Evolutionary conservation across 2,888 invertebrate genomes (phyloP).

Genomic region (Apeira syringaria): DNA sequence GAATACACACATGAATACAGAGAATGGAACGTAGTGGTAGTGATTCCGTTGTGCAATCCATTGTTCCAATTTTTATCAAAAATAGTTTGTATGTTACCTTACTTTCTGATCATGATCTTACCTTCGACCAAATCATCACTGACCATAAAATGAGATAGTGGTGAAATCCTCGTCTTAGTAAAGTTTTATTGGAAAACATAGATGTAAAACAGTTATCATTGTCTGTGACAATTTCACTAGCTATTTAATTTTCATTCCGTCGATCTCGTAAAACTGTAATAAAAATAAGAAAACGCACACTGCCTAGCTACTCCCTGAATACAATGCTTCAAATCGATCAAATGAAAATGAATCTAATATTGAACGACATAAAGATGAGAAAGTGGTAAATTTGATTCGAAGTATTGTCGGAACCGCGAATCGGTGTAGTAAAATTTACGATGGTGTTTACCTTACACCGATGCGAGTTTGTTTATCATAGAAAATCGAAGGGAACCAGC

Average conservation of each 20-base stretch:
- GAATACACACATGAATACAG: too few relatives aligned
- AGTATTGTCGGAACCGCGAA: constrained; percentile 58
- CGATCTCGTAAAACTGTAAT: constrained; percentile 14
- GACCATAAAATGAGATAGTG: too few relatives aligned
- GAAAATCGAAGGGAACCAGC: constrained; percentile 63
- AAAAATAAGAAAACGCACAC: constrained; percentile 10
- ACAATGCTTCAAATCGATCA: constrained; percentile 13
- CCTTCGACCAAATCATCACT: too few relatives aligned
- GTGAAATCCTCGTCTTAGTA: too few relatives aligned
- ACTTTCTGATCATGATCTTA: too few relatives aligned
- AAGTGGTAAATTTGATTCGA: constrained; percentile 56
- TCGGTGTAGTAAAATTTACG: constrained; percentile 69
- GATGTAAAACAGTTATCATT: too few relatives aligned
- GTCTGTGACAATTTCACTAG: not conserved
- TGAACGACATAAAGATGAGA: constrained; percentile 27
- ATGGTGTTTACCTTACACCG: constrained; percentile 68
- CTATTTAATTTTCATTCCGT: constrained; percentile 1
- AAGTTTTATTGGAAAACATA: too few relatives aligned
- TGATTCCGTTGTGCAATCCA: too few relatives aligned
- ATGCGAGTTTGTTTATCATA: constrained; percentile 73
- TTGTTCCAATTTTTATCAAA: too few relatives aligned
- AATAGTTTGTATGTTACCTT: too few relatives aligned
- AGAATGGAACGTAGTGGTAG: too few relatives aligned
- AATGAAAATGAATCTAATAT: constrained; percentile 31
- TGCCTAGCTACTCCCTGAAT: constrained; percentile 4